Evolutionary conservation across 2,888 invertebrate species (phyloP).

Genomic region (Tachystola acroxantha): DNA sequence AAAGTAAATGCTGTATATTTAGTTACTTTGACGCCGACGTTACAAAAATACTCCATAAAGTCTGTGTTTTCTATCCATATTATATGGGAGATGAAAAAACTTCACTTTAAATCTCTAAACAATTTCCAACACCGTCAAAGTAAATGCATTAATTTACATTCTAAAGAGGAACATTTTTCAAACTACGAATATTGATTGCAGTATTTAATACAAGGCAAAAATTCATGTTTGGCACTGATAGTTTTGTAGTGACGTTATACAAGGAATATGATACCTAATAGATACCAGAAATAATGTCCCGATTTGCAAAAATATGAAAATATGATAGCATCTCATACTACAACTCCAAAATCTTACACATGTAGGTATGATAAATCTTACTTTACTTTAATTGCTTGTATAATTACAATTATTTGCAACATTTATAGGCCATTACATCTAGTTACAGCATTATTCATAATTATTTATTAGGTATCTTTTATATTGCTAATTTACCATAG

Average conservation of each 20-base stretch:
- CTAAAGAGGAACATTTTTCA: too few relatives aligned
- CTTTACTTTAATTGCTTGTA: background rate
- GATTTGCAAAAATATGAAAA: background rate
- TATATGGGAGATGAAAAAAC: too few relatives aligned
- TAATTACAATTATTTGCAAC: conserved; percentile 10
- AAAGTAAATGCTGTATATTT: too few relatives aligned
- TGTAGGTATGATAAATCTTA: background rate
- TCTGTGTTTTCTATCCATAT: too few relatives aligned
- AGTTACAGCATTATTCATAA: conserved; percentile 15
- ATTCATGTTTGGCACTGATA: background rate
- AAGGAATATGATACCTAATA: background rate
- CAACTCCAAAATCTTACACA: background rate
- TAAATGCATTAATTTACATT: too few relatives aligned
- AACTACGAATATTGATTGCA: too few relatives aligned
- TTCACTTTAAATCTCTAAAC: too few relatives aligned
- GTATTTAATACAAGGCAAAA: too few relatives aligned
- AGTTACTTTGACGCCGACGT: too few relatives aligned
- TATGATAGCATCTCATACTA: background rate
- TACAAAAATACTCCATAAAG: too few relatives aligned
- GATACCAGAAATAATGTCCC: background rate
- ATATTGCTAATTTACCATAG: conserved; percentile 49
- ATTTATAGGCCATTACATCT: conserved; percentile 25
- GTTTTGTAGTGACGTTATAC: background rate
- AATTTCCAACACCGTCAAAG: too few relatives aligned
- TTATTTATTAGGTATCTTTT: background rate